A percentile compares a stretch with the other conserved stretches of the same genome.
Conservation (phyloP, 1,140 invertebrate genomes). For the Leptestheria dahalacensis region DNA sequence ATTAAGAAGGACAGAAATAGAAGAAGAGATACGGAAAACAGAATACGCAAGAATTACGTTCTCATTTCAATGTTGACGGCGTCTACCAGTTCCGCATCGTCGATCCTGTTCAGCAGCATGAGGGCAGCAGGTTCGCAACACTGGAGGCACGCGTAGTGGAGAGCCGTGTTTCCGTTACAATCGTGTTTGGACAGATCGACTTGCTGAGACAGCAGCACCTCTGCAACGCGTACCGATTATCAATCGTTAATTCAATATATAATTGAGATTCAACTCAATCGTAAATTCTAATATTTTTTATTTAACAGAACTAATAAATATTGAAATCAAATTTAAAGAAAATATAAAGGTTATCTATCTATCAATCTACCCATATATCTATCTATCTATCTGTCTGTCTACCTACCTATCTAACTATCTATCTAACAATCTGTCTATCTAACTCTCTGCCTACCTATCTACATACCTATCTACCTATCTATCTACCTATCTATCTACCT, state of each 20-base stretch:
- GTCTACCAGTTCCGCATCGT: constrained; percentile 34
- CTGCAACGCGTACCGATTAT: no score
- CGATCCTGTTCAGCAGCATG: constrained; percentile 37
- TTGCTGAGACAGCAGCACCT: constrained; percentile 35
- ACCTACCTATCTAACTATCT: no score
- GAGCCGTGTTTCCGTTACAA: constrained; percentile 35
- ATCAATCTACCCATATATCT: no score
- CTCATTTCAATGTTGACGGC: constrained; percentile 38
- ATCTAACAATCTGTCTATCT: no score
- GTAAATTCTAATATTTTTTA: neutral
- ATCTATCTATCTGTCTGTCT: no score
- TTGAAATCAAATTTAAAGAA: constrained; percentile 12
- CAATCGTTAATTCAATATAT: no score
- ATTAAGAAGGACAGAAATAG: no score
- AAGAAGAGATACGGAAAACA: no score
- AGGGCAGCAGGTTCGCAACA: constrained; percentile 38
- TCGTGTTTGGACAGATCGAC: constrained; percentile 28
- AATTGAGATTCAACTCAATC: neutral
- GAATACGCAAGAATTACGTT: constrained; percentile 32
- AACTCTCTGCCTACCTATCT: no score
- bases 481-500: no score
- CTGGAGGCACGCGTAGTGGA: constrained; percentile 42
- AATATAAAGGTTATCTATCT: constrained; percentile 12
- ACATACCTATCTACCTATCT: no score
- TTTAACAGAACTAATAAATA: constrained; percentile 18